phyloP scores from a whole-genome alignment of 2,888 invertebrate genomes.

The Cecidostiba fungosa region DNA sequence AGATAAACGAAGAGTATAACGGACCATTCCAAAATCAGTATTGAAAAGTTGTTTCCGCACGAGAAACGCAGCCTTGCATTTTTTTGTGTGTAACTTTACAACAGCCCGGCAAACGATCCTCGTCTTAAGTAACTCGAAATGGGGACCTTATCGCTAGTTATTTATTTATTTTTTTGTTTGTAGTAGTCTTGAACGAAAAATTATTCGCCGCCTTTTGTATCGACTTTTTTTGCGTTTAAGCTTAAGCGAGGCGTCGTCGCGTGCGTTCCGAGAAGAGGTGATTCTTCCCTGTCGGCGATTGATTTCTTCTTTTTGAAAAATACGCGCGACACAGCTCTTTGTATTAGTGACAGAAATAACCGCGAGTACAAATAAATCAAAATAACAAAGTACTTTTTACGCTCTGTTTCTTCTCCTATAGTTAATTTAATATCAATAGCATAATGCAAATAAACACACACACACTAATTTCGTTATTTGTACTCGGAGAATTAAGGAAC shows the following conservation, averaged over 20 bases:
- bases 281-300: background rate
- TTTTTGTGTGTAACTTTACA: constrained; percentile 52
- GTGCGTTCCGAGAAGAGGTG: background rate
- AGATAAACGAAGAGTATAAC: constrained; percentile 62
- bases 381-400: constrained; percentile 25
- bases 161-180: constrained; percentile 40
- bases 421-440: background rate
- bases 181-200: constrained; percentile 39
- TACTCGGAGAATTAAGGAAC: background rate
- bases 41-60: constrained; percentile 68
- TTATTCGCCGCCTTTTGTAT: background rate
- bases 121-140: constrained; percentile 38
- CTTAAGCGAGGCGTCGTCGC: background rate
- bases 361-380: constrained; percentile 36
- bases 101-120: constrained; percentile 27
- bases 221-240: constrained; percentile 29
- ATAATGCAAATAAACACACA: background rate
- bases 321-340: background rate
- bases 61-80: constrained; percentile 67
- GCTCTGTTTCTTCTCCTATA: constrained; percentile 16
- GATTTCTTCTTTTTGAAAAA: background rate
- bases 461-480: background rate
- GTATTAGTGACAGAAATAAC: background rate
- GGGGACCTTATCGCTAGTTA: constrained; percentile 52
- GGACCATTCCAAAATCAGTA: constrained; percentile 80